phyloP scores from a whole-genome alignment of 2,113 vertebrate genomes.

The Neolamprologus devosi region DNA sequence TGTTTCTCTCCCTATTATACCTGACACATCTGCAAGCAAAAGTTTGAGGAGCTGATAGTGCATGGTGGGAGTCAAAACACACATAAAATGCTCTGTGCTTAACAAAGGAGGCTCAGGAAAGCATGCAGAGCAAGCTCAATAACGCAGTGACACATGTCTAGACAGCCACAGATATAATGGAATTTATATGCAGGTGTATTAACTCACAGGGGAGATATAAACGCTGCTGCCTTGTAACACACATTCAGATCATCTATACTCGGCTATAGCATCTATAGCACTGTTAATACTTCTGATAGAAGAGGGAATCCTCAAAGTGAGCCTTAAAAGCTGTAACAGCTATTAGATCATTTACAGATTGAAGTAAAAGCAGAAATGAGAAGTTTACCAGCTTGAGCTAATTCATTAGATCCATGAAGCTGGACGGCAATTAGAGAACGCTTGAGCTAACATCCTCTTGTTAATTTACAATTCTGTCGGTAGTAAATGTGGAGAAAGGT shows the following conservation, averaged over 20 bases:
- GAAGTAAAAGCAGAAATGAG: not conserved
- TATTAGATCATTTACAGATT: not conserved
- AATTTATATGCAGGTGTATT: constrained; percentile 50
- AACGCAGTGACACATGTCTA: constrained; percentile 57
- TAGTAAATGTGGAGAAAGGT: not conserved
- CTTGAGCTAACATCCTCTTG: not conserved
- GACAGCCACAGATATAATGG: constrained; percentile 45
- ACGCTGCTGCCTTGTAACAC: constrained; percentile 21
- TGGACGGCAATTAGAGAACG: not conserved
- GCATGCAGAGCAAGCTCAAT: constrained; percentile 21
- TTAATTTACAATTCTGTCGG: not conserved
- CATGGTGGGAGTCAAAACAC: constrained; percentile 5
- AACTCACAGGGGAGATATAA: constrained; percentile 22
- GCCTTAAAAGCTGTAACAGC: not conserved
- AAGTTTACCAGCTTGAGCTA: not conserved
- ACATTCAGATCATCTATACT: constrained; percentile 30
- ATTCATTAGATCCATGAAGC: not conserved
- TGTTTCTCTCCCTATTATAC: constrained; percentile 21
- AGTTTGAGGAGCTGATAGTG: not conserved
- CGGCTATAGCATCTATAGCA: not conserved
- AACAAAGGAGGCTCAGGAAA: not conserved
- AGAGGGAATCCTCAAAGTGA: not conserved
- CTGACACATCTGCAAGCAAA: constrained; percentile 5
- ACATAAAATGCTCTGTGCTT: not conserved
- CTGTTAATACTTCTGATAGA: not conserved